A percentile compares a stretch with the other conserved stretches of the same genome.
Evolutionary conservation across 1,140 invertebrate species (phyloP).

Genomic region (Nautilus pompilius): DNA sequence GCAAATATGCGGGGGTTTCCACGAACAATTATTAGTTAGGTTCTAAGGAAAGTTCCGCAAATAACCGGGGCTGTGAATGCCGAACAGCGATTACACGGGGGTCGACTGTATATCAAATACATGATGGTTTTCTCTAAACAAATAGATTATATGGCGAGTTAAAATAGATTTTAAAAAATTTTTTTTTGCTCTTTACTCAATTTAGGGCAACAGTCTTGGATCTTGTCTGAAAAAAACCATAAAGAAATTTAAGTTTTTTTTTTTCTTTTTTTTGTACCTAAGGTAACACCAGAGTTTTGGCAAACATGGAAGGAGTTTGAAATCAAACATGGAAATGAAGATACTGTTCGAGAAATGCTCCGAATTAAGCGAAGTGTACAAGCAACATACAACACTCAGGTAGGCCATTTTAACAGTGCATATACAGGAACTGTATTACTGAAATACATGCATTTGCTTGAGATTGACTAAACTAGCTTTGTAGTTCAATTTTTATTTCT

Average conservation of each 20-base stretch:
- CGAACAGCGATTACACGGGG: no score
- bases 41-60: no score
- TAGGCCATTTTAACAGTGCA: constrained; percentile 9
- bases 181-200: neutral
- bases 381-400: constrained; percentile 81
- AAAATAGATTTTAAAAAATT: neutral
- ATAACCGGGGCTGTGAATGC: no score
- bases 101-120: no score
- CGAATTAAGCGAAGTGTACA: constrained; percentile 96
- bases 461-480: no score
- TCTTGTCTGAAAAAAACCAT: neutral
- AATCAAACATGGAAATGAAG: constrained; percentile 98
- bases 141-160: no score
- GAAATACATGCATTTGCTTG: no score
- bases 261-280: constrained; percentile 17
- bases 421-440: neutral
- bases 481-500: no score
- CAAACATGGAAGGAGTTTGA: constrained; percentile 99
- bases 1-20: no score
- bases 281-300: constrained; percentile 93
- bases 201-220: neutral
- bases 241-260: neutral
- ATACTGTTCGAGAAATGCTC: constrained; percentile 98
- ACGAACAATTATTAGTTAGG: no score
- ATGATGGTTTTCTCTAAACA: no score